A percentile compares a stretch with the other conserved stretches of the same genome.
phyloP scores from a whole-genome alignment of 2,888 invertebrate species.

The Maniola hyperantus region DNA sequence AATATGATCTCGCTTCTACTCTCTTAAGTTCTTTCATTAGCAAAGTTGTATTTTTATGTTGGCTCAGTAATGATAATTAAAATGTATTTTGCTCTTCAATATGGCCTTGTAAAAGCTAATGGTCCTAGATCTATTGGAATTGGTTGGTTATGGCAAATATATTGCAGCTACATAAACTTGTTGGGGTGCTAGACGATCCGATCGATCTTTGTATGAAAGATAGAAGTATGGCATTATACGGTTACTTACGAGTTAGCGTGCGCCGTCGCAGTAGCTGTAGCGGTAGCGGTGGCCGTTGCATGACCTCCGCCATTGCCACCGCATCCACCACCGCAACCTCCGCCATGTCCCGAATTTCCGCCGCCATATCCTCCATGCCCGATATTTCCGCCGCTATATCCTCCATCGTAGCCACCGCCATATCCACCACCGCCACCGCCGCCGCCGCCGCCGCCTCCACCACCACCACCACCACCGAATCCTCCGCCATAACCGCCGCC shows the following conservation, averaged over 20 bases:
- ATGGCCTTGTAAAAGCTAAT: too few species aligned
- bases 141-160: too few species aligned
- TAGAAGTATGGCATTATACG: background rate
- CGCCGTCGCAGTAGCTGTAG: constrained; percentile 53
- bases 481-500: constrained; percentile 32
- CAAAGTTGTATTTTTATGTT: too few species aligned
- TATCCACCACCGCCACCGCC: constrained; percentile 41
- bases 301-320: constrained; percentile 33
- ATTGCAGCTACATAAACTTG: too few species aligned
- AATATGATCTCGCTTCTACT: too few species aligned
- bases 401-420: constrained; percentile 41
- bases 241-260: constrained; percentile 29
- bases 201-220: too few species aligned
- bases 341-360: constrained; percentile 38
- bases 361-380: constrained; percentile 42
- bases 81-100: too few species aligned
- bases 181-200: too few species aligned
- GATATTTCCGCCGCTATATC: constrained; percentile 38
- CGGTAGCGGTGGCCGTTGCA: constrained; percentile 51
- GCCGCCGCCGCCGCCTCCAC: constrained; percentile 41
- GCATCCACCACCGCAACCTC: constrained; percentile 40
- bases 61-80: too few species aligned
- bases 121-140: too few species aligned
- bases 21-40: too few species aligned
- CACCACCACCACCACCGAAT: constrained; percentile 38